Evolutionary conservation across 2,888 invertebrate species (phyloP), one percentile per base, ranked within the genome.

Genomic region (Mimachlamys varia): DNA sequence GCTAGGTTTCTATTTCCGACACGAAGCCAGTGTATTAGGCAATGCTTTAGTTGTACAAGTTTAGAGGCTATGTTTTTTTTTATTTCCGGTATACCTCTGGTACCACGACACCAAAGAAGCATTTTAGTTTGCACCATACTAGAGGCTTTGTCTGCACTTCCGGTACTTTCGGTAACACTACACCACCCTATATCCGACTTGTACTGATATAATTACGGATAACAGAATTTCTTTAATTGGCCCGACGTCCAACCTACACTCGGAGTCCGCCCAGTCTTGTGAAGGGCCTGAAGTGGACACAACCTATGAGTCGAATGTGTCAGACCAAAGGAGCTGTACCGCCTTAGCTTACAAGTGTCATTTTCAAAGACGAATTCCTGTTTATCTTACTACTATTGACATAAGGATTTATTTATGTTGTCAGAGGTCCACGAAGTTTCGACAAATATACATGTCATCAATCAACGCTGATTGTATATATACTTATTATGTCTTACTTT

Each of bases 261-360:
- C 62, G 33, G 76, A 27, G 76, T 76, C 76, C 76, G 76, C 76
- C 76, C 76, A 76, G 27, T 33, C 76, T 76, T 3, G 10, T 33
- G 33, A 76, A 76, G 76, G 76, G 12, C 76, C 27, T 76, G 27
- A 76, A 76, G 76, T 76, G 33, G 76, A 76, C 76, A 76, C 76
- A 27, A 76, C 27, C 76, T 33, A 76, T 76, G 76, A 76, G 27
- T 76, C 76, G 27, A 76, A 76, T 76, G 33, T 76, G 76, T 76
- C 76, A 76, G 76, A 15, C 33, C 27, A 2, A 33, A 12, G 12
- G 76, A 27, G 76, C 12, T 12, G 53, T 53, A 17, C 53, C 2
- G 53, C 53, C 53, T 27, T 33, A 33, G 76, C 33, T 33, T 33
- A 76, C 76, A 76, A 76, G 76, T 33, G 76, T 7, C 33, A 33